Evolutionary conservation across 2,797 vertebrate species (phyloP), one percentile per base, ranked within the genome.

Genomic region (Chaenodraco wilsoni): DNA sequence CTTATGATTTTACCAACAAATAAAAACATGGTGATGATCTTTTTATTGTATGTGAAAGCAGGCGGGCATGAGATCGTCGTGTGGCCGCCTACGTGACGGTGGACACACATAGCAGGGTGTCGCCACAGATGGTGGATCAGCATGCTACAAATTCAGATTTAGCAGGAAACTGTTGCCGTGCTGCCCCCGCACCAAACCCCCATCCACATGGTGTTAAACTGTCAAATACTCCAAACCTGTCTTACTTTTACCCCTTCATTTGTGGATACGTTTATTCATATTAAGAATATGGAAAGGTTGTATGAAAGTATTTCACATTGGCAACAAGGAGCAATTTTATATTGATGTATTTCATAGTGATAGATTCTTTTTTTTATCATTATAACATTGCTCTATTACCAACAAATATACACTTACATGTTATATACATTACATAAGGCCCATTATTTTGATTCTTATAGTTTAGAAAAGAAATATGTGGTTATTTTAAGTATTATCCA

Each of bases 71-170:
- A 61, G 51, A 71, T 70, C 45, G 68, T 85, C 79, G 62, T 68
- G 81, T 72, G 79, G 55, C 77, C 46, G 76, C 83, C 86, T 57
- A 70, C 88, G 65, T 71, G 62, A 85, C 70, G 50, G 78, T 33
- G 84, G 79, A 81, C 79, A 65, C 76, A 66, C 14, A 14, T 60
- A 72, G 76, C 64, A 72, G 78, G 79, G 79, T 81, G 81, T 68
- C 60, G 49, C 85, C 72, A 71, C 92, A 93, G 91, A 92, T 92
- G 91, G 92, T 67, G 46, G 69, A 79, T 79, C 90, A 89, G 89
- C 88, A 81, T 86, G 91, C 59, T 71, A 67, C 46, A 79, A 79
- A 85, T 79, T 78, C 84, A 76, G 50, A 17, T 74, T 85, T 82
- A 83, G 62, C 76, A 79, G 74, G 51, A 73, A 84, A 72, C 64